A percentile compares a stretch with the other conserved stretches of the same genome.
Conservation (phyloP, 2,888 invertebrate species). For the Lasioglossum morio region DNA sequence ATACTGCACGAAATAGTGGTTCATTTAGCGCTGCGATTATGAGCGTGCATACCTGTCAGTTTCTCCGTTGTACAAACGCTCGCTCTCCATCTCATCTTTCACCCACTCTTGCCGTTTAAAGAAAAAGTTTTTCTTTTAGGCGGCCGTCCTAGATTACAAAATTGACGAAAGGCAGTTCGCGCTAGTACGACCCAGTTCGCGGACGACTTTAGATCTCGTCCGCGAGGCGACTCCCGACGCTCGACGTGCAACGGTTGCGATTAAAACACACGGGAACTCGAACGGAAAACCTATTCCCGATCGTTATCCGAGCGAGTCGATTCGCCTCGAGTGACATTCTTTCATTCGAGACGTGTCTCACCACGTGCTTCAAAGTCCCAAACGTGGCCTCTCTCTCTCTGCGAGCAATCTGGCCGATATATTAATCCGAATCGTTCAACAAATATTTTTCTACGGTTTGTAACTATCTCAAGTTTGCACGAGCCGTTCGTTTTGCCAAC, state of each 20-base stretch:
- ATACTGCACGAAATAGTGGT: no score
- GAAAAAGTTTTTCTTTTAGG: constrained; percentile 53
- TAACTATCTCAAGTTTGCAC: neutral
- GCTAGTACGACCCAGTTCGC: constrained; percentile 52
- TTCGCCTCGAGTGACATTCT: constrained; percentile 22
- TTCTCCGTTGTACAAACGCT: constrained; percentile 38
- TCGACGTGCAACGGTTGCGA: neutral
- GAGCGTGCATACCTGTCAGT: constrained; percentile 8
- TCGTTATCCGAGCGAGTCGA: constrained; percentile 5
- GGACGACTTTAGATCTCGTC: constrained; percentile 42
- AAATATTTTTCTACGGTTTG: neutral
- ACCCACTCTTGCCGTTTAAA: constrained; percentile 12
- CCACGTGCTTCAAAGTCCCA: constrained; percentile 6
- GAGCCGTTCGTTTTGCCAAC: neutral
- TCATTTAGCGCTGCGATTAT: no score
- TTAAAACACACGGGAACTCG: constrained; percentile 17
- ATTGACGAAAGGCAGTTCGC: constrained; percentile 53
- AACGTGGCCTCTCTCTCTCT: neutral
- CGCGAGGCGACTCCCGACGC: constrained; percentile 10
- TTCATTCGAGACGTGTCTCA: constrained; percentile 20
- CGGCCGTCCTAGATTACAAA: constrained; percentile 58
- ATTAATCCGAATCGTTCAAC: constrained; percentile 1
- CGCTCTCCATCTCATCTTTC: constrained; percentile 6
- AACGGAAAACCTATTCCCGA: constrained; percentile 21
- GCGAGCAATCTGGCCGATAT: neutral